Percentiles rank a stretch among this genome's conserved stretches.
Conservation (phyloP, 2,888 invertebrate species). For the Itoplectis maculator region DNA sequence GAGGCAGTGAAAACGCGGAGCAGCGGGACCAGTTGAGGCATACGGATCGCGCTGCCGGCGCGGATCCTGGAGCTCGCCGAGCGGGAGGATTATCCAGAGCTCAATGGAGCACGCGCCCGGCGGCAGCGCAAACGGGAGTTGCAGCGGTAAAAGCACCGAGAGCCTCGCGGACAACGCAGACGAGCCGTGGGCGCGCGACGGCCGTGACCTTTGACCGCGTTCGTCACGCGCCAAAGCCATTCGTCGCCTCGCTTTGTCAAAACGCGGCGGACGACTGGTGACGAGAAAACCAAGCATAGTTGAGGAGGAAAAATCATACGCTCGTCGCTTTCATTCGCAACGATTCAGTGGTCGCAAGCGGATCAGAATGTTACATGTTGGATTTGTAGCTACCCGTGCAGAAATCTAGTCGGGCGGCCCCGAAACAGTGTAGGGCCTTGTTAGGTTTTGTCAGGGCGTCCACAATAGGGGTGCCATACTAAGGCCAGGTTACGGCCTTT, state of each 20-base stretch:
- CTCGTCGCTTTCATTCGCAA: background rate
- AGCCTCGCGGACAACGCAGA: constrained; percentile 30
- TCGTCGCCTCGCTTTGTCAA: constrained; percentile 1
- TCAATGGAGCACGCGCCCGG: background rate
- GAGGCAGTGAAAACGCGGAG: background rate
- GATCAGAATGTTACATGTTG: no score
- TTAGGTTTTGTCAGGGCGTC: no score
- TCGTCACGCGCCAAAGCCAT: constrained; percentile 21
- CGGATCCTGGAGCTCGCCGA: constrained; percentile 13
- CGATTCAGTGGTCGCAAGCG: background rate
- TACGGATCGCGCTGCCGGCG: background rate
- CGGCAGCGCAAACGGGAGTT: constrained; percentile 9
- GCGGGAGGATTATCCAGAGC: constrained; percentile 17
- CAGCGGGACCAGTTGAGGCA: background rate
- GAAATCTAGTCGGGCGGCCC: no score
- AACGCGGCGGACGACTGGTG: background rate
- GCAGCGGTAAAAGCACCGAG: constrained; percentile 27
- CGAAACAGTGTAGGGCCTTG: no score
- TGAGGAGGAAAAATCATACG: constrained; percentile 1
- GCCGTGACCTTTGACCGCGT: constrained; percentile 45
- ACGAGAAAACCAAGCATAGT: background rate
- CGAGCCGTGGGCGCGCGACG: constrained; percentile 8
- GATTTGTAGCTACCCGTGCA: no score
- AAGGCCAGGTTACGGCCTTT: no score
- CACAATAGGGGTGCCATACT: no score